Conservation (phyloP, 2,888 invertebrate genomes). For the Cryptus viduatorius region DNA sequence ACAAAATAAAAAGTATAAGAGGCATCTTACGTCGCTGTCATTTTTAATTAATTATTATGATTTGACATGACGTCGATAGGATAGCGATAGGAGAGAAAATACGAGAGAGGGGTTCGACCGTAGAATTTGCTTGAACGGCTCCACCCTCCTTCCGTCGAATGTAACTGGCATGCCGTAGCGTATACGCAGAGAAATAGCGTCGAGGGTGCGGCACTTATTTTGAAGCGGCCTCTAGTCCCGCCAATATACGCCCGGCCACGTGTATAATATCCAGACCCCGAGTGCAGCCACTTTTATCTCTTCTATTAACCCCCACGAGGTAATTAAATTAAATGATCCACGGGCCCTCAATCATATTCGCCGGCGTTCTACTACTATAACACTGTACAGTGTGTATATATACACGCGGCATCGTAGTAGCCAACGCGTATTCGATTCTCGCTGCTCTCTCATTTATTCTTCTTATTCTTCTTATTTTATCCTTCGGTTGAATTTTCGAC, state of each 20-base stretch:
- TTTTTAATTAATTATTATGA: slow-evolving; percentile 56
- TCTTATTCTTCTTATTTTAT: background rate
- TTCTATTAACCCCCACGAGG: slow-evolving; percentile 82
- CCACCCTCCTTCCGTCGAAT: slow-evolving; percentile 41
- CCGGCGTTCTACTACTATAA: slow-evolving; percentile 7
- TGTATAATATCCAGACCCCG: slow-evolving; percentile 77
- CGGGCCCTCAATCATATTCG: slow-evolving; percentile 81
- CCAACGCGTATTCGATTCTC: slow-evolving; percentile 1
- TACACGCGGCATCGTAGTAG: slow-evolving; percentile 16
- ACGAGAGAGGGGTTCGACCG: background rate
- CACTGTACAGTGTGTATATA: background rate
- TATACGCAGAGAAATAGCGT: slow-evolving; percentile 5
- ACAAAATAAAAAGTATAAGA: slow-evolving; percentile 1
- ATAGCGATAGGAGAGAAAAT: background rate
- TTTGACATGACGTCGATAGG: slow-evolving; percentile 30
- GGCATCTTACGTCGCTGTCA: slow-evolving; percentile 43
- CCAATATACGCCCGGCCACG: slow-evolving; percentile 70
- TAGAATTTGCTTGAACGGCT: slow-evolving; percentile 39
- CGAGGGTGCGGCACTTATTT: slow-evolving; percentile 69
- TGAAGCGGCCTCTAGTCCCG: slow-evolving; percentile 67
- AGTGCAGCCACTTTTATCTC: slow-evolving; percentile 82
- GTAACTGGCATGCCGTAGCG: slow-evolving; percentile 10
- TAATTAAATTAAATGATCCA: slow-evolving; percentile 85
- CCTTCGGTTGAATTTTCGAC: background rate
- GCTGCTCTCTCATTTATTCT: slow-evolving; percentile 21